Percentiles rank a stretch among this genome's conserved stretches.
These are phyloP conservation scores for Amazona guildingii DNA, from an alignment of 2,113 vertebrate genomes.

Conservation along the genomic window DNA sequence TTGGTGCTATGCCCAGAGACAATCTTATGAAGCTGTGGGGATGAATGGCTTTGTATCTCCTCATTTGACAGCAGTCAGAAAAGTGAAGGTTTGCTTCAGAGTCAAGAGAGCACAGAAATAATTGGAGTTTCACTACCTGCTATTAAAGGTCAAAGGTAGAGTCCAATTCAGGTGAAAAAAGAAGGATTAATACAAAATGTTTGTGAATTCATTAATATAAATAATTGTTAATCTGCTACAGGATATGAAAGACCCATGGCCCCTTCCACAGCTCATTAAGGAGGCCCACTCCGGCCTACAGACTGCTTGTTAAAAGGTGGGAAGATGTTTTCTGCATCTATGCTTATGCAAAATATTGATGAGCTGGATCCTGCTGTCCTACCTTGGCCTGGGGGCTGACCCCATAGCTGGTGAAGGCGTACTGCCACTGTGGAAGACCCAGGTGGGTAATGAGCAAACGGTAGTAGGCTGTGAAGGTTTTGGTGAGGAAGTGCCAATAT, in stretches of 20 bases:
- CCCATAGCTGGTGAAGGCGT: constrained; percentile 90
- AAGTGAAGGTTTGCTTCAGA: neutral
- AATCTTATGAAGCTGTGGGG: neutral
- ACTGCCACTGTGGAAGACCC: constrained; percentile 96
- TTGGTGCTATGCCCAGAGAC: neutral
- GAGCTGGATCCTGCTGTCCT: neutral
- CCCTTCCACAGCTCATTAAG: neutral
- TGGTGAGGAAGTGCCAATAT: constrained; percentile 92
- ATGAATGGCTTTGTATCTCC: neutral
- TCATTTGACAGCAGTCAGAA: neutral
- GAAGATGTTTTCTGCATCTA: neutral
- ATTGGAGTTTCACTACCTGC: neutral
- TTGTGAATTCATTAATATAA: neutral
- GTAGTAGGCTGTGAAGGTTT: constrained; percentile 93
- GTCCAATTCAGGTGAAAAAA: neutral
- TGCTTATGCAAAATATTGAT: neutral
- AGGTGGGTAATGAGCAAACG: constrained; percentile 92
- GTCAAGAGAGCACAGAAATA: neutral
- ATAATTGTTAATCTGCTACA: neutral
- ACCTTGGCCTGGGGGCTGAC: constrained; percentile 95
- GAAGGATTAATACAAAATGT: neutral
- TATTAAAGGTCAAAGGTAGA: neutral
- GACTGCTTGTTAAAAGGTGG: neutral
- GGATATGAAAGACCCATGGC: neutral
- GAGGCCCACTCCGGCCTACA: neutral